phyloP scores from a whole-genome alignment of 1,140 invertebrate species.

The Heliothis virescens region DNA sequence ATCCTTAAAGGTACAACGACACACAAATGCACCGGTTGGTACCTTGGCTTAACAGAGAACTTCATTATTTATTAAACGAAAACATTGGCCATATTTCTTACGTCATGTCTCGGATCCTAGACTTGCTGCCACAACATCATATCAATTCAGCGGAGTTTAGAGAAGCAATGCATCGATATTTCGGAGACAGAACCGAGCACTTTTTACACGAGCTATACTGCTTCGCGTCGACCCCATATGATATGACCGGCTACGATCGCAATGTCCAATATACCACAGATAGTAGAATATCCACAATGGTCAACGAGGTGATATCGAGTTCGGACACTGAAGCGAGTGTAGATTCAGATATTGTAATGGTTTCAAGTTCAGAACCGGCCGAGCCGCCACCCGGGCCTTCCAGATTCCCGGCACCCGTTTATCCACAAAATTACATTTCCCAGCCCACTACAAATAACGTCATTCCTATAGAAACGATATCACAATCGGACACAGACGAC shows the following conservation, averaged over 20 bases:
- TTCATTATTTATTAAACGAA: constrained; percentile 90
- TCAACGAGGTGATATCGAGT: constrained; percentile 80
- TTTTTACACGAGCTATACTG: constrained; percentile 96
- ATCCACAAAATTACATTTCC: constrained; percentile 69
- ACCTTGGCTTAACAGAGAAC: constrained; percentile 95
- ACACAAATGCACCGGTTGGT: constrained; percentile 92
- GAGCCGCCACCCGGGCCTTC: constrained; percentile 71
- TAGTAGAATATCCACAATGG: constrained; percentile 68
- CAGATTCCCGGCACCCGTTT: constrained; percentile 64
- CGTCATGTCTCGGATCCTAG: constrained; percentile 90
- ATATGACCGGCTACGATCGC: constrained; percentile 92
- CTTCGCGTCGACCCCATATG: constrained; percentile 94
- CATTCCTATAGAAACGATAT: constrained; percentile 82
- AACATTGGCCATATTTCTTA: constrained; percentile 88
- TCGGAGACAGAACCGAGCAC: constrained; percentile 89
- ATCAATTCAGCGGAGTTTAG: constrained; percentile 92
- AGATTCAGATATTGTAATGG: constrained; percentile 81
- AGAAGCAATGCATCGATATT: constrained; percentile 86
- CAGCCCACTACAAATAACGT: constrained; percentile 63
- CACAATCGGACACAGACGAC: constrained; percentile 82
- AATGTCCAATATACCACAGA: constrained; percentile 85
- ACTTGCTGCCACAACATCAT: constrained; percentile 89
- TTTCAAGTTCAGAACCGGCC: constrained; percentile 69
- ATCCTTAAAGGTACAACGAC: constrained; percentile 90
- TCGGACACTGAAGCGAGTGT: constrained; percentile 77